These are phyloP conservation scores for Drosophila tanythrix DNA, from an alignment of 2,888 invertebrate genomes.

Conservation along the genomic window DNA sequence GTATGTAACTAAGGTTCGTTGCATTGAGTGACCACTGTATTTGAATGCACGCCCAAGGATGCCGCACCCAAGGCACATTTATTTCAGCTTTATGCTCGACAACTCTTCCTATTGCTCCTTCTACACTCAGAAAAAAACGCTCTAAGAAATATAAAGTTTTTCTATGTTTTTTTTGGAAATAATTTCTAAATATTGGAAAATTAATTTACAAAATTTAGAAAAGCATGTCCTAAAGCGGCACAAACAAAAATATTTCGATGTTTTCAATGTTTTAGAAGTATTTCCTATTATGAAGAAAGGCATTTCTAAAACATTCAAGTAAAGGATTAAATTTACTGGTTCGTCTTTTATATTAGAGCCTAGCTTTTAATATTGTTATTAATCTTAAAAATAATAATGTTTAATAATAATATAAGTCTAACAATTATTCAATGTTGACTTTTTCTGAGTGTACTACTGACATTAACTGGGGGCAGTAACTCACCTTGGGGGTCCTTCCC, in stretches of 20 bases:
- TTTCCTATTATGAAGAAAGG: background rate
- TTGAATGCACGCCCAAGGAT: constrained; percentile 15
- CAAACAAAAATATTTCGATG: background rate
- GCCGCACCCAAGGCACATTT: constrained; percentile 47
- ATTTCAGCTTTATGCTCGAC: constrained; percentile 28
- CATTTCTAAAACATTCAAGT: background rate
- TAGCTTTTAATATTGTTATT: background rate
- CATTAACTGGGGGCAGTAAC: constrained; percentile 9
- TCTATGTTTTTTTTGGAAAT: background rate
- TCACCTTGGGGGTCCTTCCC: constrained; percentile 9
- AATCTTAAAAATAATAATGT: background rate
- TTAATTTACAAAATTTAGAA: background rate
- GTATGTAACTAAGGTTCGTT: background rate
- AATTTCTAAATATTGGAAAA: background rate
- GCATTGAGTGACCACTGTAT: constrained; percentile 27
- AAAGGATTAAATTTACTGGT: background rate
- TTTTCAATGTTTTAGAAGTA: background rate
- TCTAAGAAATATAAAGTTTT: background rate
- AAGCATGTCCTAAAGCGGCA: background rate
- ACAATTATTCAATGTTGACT: background rate
- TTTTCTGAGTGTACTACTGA: background rate
- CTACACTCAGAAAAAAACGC: background rate
- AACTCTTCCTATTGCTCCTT: background rate
- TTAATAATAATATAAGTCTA: background rate
- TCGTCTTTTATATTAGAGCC: background rate